These are phyloP conservation scores for Metridium senile DNA, from an alignment of 92 coral and sea anemone species.

Conservation along the genomic window DNA sequence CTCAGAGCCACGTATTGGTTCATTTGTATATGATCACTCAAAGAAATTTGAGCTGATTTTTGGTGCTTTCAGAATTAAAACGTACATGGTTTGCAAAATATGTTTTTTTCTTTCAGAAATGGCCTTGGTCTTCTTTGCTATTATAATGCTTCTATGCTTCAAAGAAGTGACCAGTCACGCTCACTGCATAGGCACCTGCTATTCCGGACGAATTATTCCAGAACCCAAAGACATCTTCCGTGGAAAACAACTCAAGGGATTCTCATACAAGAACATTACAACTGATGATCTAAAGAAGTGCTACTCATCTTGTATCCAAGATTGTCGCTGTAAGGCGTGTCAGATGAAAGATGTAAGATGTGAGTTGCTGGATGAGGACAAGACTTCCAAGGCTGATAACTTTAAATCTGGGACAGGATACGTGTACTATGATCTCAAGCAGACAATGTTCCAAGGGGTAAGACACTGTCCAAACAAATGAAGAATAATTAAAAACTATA, in stretches of 20 bases:
- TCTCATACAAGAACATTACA: slow-evolving; percentile 44
- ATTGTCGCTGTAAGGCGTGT: slow-evolving; percentile 45
- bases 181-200: slow-evolving; percentile 28
- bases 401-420: neutral
- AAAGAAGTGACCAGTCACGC: neutral
- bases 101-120: neutral
- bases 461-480: no score
- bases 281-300: slow-evolving; percentile 29
- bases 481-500: no score
- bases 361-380: slow-evolving; percentile 49
- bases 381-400: slow-evolving; percentile 19
- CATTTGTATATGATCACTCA: no score
- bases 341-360: slow-evolving; percentile 38
- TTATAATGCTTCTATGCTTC: neutral
- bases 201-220: slow-evolving; percentile 38
- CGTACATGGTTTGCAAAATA: no score
- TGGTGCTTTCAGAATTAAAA: no score
- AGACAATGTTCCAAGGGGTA: no score
- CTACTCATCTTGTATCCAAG: slow-evolving; percentile 33
- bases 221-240: slow-evolving; percentile 17
- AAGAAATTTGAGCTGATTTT: no score
- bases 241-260: slow-evolving; percentile 33
- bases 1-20: no score
- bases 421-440: neutral
- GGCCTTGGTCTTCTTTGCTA: neutral